Evolutionary conservation across 2,113 vertebrate species (phyloP).

Genomic region (Ancistrus triradiatus): DNA sequence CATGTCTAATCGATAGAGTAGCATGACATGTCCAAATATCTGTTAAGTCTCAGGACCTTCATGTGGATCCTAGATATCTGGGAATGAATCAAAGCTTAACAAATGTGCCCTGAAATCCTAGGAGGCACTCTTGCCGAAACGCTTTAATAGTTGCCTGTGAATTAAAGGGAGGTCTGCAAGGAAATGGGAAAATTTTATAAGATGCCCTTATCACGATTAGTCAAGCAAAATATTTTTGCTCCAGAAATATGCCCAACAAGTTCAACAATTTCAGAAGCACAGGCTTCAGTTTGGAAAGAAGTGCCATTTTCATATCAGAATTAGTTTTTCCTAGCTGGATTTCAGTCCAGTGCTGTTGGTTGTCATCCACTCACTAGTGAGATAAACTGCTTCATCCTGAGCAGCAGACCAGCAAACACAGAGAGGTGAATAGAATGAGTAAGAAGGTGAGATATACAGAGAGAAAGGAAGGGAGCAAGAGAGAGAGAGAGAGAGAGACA

Average conservation of each 20-base stretch:
- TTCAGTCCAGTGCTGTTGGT: conserved; percentile 22
- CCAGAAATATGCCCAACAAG: neutral
- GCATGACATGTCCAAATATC: conserved; percentile 30
- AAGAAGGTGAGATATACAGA: too few species aligned
- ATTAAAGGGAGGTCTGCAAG: neutral
- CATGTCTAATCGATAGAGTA: neutral
- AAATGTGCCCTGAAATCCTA: neutral
- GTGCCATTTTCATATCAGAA: conserved; percentile 25
- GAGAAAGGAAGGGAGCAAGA: neutral
- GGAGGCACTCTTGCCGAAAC: neutral
- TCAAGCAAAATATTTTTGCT: conserved; percentile 12
- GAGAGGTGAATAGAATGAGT: too few species aligned
- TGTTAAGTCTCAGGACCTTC: neutral
- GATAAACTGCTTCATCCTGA: too few species aligned
- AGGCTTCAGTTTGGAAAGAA: conserved; percentile 3
- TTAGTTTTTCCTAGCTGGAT: conserved; percentile 27
- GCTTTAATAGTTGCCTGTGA: neutral
- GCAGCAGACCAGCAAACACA: too few species aligned
- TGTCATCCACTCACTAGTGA: too few species aligned
- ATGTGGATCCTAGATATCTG: neutral
- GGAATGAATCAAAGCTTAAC: neutral
- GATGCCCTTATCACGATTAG: neutral
- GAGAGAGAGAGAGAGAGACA: conserved; percentile 21
- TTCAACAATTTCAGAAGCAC: conserved; percentile 14
- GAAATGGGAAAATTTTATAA: neutral